phyloP scores from a whole-genome alignment of 2,797 vertebrate genomes.

The Hipposideros larvatus region DNA sequence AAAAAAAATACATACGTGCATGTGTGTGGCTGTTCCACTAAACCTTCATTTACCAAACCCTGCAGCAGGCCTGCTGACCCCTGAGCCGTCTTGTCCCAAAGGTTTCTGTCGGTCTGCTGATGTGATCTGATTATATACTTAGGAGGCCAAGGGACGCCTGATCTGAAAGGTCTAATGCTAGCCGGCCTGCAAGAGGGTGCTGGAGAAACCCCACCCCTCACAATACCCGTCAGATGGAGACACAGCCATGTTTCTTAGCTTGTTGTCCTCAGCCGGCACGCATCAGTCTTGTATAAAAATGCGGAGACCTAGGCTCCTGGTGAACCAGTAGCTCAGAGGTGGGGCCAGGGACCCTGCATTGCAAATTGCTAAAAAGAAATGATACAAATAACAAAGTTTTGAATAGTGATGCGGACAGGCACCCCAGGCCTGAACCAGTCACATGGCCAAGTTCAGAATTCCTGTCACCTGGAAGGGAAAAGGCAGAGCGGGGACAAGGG shows the following conservation, averaged over 20 bases:
- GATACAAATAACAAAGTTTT: no score
- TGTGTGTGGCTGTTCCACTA: not conserved
- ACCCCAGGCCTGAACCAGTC: not conserved
- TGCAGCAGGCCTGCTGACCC: not conserved
- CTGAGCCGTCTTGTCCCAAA: not conserved
- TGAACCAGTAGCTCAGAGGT: not conserved
- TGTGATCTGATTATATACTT: not conserved
- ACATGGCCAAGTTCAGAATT: not conserved
- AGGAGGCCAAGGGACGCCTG: not conserved
- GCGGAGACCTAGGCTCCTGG: not conserved
- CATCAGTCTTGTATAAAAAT: not conserved
- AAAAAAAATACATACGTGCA: not conserved
- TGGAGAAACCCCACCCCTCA: not conserved
- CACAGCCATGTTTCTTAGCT: fast-evolving
- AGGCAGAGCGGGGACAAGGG: not conserved
- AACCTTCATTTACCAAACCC: slow-evolving; percentile 21
- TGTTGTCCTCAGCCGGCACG: not conserved
- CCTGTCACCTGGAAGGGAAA: not conserved
- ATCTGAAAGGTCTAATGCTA: not conserved
- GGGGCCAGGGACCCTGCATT: not conserved
- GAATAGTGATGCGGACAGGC: not conserved
- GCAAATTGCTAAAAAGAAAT: not conserved
- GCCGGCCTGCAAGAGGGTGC: not conserved
- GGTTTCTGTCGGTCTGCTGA: not conserved
- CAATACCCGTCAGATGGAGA: not conserved